phyloP scores from a whole-genome alignment of 2,888 invertebrate species.

The Drosophila limbata region DNA sequence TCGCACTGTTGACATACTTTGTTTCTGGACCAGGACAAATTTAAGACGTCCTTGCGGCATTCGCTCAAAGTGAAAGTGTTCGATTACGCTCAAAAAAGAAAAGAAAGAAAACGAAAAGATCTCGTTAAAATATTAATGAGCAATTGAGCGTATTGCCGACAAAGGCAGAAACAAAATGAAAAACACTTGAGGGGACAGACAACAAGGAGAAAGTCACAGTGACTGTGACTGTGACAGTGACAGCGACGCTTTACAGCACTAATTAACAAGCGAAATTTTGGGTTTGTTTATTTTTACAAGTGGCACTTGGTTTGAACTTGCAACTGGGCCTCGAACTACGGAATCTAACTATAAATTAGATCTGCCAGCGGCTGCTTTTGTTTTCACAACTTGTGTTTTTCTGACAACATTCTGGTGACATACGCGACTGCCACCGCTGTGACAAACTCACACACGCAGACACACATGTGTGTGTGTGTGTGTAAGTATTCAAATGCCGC shows the following conservation, averaged over 20 bases:
- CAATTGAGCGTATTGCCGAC: conserved; percentile 62
- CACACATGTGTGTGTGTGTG: conserved; percentile 4
- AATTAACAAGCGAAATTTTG: conserved; percentile 70
- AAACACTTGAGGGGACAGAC: conserved; percentile 57
- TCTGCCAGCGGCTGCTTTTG: conserved; percentile 62
- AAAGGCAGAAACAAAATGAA: conserved; percentile 35
- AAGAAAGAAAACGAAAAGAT: conserved; percentile 23
- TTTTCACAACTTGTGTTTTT: conserved; percentile 78
- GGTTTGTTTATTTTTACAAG: conserved; percentile 74
- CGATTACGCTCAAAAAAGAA: conserved; percentile 43
- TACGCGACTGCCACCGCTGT: conserved; percentile 66
- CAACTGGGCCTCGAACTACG: background rate
- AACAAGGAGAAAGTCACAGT: conserved; percentile 64
- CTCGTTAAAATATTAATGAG: conserved; percentile 71
- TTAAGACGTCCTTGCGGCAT: conserved; percentile 53
- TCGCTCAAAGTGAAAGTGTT: conserved; percentile 73
- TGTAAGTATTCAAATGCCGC: conserved; percentile 15
- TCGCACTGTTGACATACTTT: conserved; percentile 43
- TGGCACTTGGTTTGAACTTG: conserved; percentile 17
- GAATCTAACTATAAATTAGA: conserved; percentile 51
- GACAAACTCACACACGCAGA: conserved; percentile 31
- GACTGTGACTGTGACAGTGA: conserved; percentile 55
- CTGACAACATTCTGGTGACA: conserved; percentile 70
- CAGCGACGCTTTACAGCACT: conserved; percentile 72
- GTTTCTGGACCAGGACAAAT: conserved; percentile 40